Percentiles rank a stretch among this genome's conserved stretches.
Evolutionary conservation across 2,797 vertebrate species (phyloP).

Genomic region (Esox masquinongy): DNA sequence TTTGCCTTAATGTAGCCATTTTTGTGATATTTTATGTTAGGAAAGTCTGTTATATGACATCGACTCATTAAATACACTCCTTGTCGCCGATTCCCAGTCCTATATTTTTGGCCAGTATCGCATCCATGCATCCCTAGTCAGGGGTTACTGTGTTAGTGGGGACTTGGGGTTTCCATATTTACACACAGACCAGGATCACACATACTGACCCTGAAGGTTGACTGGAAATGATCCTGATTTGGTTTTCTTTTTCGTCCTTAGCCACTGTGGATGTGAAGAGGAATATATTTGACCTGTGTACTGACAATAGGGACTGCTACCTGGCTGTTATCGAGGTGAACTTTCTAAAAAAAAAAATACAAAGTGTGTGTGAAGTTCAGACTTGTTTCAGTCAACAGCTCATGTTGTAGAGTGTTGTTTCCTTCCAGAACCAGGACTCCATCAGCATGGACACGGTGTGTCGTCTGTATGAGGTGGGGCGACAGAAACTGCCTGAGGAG

Average conservation of each 20-base stretch:
- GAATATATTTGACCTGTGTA: constrained; percentile 96
- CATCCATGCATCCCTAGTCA: too few relatives aligned
- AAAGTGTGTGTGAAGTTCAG: neutral
- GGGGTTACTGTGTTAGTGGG: too few relatives aligned
- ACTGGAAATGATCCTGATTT: neutral
- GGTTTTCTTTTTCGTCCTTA: constrained; percentile 44
- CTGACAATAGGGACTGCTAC: constrained; percentile 93
- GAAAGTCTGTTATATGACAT: too few relatives aligned
- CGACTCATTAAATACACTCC: too few relatives aligned
- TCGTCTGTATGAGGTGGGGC: constrained; percentile 94
- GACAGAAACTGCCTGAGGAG: constrained; percentile 92
- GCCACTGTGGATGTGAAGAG: constrained; percentile 96
- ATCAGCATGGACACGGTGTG: constrained; percentile 94
- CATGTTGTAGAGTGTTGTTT: neutral
- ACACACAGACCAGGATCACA: too few relatives aligned
- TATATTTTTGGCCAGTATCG: too few relatives aligned
- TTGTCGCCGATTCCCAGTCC: too few relatives aligned
- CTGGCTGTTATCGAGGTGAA: constrained; percentile 94
- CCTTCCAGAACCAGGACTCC: constrained; percentile 87
- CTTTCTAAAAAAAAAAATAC: too few relatives aligned
- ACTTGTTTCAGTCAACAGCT: neutral
- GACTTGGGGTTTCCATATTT: too few relatives aligned
- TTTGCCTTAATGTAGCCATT: too few relatives aligned
- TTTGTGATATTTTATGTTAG: too few relatives aligned
- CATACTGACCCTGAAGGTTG: neutral